Percentiles rank a stretch among this genome's conserved stretches.
Evolutionary conservation across 2,113 vertebrate species (phyloP).

Genomic region (Trochalopteron elliotii): DNA sequence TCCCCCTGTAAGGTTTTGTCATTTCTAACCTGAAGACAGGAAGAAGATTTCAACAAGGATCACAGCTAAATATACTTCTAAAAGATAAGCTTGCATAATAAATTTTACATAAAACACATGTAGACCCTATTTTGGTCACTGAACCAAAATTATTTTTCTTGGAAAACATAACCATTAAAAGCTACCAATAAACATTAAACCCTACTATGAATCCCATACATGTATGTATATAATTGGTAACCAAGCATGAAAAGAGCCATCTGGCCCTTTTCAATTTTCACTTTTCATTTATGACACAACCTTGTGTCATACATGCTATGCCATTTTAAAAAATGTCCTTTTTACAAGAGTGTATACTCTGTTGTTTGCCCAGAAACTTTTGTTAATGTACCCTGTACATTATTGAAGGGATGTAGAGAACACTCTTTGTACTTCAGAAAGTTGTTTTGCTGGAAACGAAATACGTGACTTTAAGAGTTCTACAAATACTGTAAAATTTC

Average conservation of each 20-base stretch:
- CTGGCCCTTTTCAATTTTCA: background rate
- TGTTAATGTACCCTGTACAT: background rate
- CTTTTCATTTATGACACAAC: background rate
- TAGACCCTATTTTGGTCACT: background rate
- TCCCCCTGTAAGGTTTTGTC: background rate
- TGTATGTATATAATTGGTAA: background rate
- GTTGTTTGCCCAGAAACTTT: background rate
- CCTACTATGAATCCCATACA: background rate
- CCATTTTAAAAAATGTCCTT: background rate
- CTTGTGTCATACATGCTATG: background rate
- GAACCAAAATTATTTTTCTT: background rate
- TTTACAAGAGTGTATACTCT: background rate
- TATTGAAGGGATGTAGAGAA: background rate
- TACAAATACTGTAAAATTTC: conserved; percentile 1
- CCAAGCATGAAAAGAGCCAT: background rate
- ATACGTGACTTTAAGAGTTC: background rate
- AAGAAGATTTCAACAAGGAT: background rate
- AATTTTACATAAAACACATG: background rate
- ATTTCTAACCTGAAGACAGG: background rate
- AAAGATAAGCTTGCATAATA: background rate
- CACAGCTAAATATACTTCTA: background rate
- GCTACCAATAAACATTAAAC: background rate
- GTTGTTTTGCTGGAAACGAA: background rate
- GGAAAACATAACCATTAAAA: background rate
- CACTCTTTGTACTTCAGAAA: background rate